Conservation (phyloP, 2,113 vertebrate genomes). For the Platysternon megacephalum region DNA sequence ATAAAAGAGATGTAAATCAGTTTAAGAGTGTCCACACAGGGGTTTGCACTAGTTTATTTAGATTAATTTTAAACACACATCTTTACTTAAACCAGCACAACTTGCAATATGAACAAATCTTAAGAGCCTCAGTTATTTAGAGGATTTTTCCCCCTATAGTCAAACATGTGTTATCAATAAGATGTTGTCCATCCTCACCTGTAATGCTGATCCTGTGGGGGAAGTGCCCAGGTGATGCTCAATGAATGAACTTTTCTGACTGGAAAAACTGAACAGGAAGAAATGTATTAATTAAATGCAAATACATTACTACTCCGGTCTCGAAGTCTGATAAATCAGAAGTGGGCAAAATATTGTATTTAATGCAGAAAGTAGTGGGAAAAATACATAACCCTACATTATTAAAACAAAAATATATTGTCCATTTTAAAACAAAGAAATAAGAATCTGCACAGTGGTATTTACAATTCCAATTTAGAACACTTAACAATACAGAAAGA, state of each 20-base stretch:
- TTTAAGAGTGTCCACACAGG: not conserved
- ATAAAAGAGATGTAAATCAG: not conserved
- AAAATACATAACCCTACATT: not conserved
- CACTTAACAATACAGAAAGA: not conserved
- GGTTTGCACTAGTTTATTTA: not conserved
- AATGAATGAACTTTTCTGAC: slow-evolving; percentile 94
- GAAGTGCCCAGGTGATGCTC: slow-evolving; percentile 95
- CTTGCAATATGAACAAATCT: not conserved
- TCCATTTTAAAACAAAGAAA: not conserved
- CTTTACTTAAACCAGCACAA: not conserved
- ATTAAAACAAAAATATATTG: not conserved
- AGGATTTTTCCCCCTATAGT: not conserved
- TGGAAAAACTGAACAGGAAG: slow-evolving; percentile 89
- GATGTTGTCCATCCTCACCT: slow-evolving; percentile 78
- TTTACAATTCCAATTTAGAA: not conserved
- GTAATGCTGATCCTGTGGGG: slow-evolving; percentile 92
- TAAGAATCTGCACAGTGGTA: not conserved
- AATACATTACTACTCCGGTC: not conserved
- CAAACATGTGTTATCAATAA: not conserved
- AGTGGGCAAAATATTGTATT: not conserved
- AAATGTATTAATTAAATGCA: slow-evolving; percentile 8
- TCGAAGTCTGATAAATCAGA: not conserved
- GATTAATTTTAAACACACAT: not conserved
- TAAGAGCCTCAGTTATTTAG: not conserved
- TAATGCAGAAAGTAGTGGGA: not conserved